Evolutionary conservation across 2,113 vertebrate species (phyloP).

Genomic region (Octodon degus): DNA sequence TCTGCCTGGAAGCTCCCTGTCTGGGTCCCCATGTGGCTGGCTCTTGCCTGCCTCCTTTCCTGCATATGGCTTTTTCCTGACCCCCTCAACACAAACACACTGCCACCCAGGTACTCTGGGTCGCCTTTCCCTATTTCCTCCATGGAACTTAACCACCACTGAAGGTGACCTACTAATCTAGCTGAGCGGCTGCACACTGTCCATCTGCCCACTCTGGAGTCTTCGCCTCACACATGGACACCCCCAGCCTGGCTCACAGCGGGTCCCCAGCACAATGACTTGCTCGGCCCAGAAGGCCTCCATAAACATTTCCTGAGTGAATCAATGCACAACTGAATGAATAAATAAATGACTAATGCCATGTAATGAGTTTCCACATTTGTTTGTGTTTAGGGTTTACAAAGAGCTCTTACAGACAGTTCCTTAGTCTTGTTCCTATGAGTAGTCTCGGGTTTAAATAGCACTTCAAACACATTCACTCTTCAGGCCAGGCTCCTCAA

Average conservation of each 20-base stretch:
- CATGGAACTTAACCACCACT: neutral
- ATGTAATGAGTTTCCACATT: neutral
- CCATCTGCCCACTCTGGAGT: neutral
- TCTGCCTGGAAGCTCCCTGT: neutral
- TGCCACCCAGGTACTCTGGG: no score
- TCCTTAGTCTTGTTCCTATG: neutral
- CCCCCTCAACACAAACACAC: neutral
- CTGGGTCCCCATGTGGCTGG: neutral
- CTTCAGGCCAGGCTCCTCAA: neutral
- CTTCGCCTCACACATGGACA: neutral
- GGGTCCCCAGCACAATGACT: neutral
- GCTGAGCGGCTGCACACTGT: rapidly evolving
- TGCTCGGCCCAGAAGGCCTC: neutral
- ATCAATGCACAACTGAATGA: neutral
- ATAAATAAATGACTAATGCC: constrained; percentile 35
- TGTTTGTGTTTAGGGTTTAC: constrained; percentile 30
- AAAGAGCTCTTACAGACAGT: neutral
- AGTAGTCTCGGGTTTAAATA: constrained; percentile 13
- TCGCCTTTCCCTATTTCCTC: neutral
- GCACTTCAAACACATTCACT: neutral
- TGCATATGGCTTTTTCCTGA: neutral
- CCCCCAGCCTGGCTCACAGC: neutral
- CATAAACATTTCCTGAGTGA: constrained; percentile 38
- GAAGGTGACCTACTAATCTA: neutral
- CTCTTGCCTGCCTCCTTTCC: neutral